phyloP scores from a whole-genome alignment of 2,888 invertebrate genomes.

The Diarsia brunnea region DNA sequence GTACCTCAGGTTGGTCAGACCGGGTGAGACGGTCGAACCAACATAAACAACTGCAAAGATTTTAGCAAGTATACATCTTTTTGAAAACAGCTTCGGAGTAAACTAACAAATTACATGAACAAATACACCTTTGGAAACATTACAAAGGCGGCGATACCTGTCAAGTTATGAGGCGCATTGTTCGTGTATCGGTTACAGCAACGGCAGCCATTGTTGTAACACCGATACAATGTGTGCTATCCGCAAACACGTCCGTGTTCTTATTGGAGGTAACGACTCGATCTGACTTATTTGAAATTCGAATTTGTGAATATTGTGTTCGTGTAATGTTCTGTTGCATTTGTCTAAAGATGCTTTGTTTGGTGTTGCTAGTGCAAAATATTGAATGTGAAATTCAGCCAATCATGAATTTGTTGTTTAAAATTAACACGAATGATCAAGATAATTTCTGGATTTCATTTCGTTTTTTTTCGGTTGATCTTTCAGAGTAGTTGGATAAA shows the following conservation, averaged over 20 bases:
- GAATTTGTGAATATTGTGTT: conserved; percentile 30
- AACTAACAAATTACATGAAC: conserved; percentile 27
- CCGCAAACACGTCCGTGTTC: conserved; percentile 47
- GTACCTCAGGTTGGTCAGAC: neutral
- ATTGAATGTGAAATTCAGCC: neutral
- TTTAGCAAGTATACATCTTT: neutral
- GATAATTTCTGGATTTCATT: too few relatives aligned
- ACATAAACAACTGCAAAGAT: neutral
- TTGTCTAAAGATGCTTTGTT: conserved; percentile 2
- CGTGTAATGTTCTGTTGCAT: neutral
- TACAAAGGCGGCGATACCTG: conserved; percentile 48
- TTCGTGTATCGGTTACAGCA: conserved; percentile 59
- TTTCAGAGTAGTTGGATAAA: neutral
- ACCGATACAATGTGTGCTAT: conserved; percentile 48
- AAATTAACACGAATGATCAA: too few relatives aligned
- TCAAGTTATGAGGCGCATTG: conserved; percentile 57
- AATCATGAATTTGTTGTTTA: too few relatives aligned
- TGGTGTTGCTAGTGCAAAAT: neutral
- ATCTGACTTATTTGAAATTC: conserved; percentile 40
- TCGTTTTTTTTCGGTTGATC: too few relatives aligned
- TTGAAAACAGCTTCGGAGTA: neutral
- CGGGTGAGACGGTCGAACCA: neutral
- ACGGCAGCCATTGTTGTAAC: conserved; percentile 52
- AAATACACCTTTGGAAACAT: conserved; percentile 40
- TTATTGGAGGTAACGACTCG: conserved; percentile 42